Percentiles rank a stretch among this genome's conserved stretches.
Conservation (phyloP, 2,888 invertebrate species). For the Frankliniella fusca region DNA sequence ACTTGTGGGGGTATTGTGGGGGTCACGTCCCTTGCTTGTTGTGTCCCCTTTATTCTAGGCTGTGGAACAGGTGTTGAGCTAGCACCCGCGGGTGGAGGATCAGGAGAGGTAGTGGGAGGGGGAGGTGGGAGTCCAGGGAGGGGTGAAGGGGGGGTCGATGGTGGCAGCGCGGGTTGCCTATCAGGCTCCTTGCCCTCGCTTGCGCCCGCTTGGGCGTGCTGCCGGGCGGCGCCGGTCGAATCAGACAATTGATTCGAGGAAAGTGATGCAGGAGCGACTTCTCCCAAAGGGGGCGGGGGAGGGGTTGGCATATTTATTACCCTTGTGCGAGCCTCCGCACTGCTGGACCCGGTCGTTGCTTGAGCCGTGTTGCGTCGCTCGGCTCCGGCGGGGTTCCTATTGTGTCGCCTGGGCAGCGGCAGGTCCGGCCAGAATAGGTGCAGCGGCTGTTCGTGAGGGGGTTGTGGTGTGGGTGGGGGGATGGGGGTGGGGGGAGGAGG, state of each 20-base stretch:
- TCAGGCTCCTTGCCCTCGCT: neutral
- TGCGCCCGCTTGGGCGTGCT: too few relatives aligned
- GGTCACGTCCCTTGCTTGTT: neutral
- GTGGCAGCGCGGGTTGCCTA: neutral
- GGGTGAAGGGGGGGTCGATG: neutral
- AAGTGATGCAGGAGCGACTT: too few relatives aligned
- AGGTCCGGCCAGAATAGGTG: too few relatives aligned
- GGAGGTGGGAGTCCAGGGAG: neutral
- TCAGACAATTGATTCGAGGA: too few relatives aligned
- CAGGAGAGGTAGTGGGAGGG: neutral
- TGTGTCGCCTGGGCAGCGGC: too few relatives aligned
- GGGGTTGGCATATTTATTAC: neutral
- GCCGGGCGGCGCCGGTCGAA: too few relatives aligned
- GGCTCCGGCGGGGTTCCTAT: too few relatives aligned
- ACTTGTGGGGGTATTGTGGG: neutral
- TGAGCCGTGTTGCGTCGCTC: neutral
- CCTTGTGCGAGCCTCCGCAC: neutral
- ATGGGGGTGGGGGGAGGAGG: too few relatives aligned
- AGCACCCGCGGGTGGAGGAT: too few relatives aligned
- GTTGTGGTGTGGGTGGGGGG: too few relatives aligned
- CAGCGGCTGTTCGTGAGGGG: too few relatives aligned
- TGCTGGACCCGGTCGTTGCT: neutral
- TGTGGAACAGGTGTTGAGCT: neutral
- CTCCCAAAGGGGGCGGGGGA: neutral
- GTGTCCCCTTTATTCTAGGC: neutral